A percentile compares a stretch with the other conserved stretches of the same genome.
phyloP scores from a whole-genome alignment of 2,888 invertebrate species.

The Leucophenga maculata region DNA sequence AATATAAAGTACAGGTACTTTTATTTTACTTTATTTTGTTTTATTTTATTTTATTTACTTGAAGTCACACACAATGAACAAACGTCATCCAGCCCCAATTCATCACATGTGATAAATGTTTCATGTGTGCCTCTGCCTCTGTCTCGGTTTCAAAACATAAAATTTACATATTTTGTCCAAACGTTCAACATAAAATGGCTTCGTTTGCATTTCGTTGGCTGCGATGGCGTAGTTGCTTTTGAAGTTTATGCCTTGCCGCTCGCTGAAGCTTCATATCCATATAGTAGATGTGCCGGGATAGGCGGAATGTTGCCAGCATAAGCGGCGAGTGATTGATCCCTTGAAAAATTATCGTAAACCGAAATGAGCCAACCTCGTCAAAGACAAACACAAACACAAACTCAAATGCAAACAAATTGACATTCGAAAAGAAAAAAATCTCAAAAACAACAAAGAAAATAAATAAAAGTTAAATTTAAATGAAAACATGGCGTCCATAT shows the following conservation, averaged over 20 bases:
- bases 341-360: slow-evolving; percentile 20
- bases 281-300: background rate
- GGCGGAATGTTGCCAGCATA: background rate
- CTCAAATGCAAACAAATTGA: background rate
- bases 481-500: slow-evolving; percentile 27
- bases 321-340: slow-evolving; percentile 21
- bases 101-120: slow-evolving; percentile 27
- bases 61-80: no score
- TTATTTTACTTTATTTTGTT: no score
- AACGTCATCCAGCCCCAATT: slow-evolving; percentile 6
- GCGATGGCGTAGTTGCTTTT: slow-evolving; percentile 20
- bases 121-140: background rate
- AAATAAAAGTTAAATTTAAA: slow-evolving; percentile 27
- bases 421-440: slow-evolving; percentile 6
- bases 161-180: slow-evolving; percentile 9
- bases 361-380: slow-evolving; percentile 10
- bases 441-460: slow-evolving; percentile 16
- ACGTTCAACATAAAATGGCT: slow-evolving; percentile 19
- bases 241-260: slow-evolving; percentile 1
- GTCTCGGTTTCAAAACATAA: slow-evolving; percentile 7
- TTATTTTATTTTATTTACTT: no score
- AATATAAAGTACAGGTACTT: background rate
- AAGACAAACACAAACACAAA: background rate
- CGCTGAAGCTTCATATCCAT: background rate
- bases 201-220: slow-evolving; percentile 7